Evolutionary conservation across 2,888 invertebrate species (phyloP), one percentile per base, ranked within the genome.

Genomic region (Terebella lapidaria): DNA sequence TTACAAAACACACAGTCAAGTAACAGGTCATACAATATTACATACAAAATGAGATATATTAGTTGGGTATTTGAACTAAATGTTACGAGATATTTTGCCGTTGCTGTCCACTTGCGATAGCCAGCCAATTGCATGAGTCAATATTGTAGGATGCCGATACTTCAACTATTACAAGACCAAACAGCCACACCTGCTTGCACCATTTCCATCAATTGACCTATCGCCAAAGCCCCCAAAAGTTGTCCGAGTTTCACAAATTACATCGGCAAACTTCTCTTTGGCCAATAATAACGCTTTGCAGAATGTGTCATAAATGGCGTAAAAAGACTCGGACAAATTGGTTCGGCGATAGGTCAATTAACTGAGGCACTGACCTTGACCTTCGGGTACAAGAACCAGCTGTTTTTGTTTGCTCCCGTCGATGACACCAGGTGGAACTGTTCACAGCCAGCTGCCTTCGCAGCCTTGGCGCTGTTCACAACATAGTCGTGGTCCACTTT

Each of bases 401-500:
- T 79, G 60, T 82, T 78, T 56, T 79, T 80, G 63, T 84, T 78
- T 2, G 84, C 82, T n/a, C 81, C 83, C 28, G 71, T 71, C 1
- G 83, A 77, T 0, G 83, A 81, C 20, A 84, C 78, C 15, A 84
- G 64, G 56, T 79, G 74, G 66, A 84, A 82, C 60, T 84, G 82
- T 60, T 78, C 74, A 62, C 80, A 79, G 2, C 82, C 82, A 22
- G 71, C 72, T 28, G 72, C 72, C 66, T 82, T 81, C 1, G 84
- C 83, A 15, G 82, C 51, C 58, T 81, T 77, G 2, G 84, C 84
- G 2, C 81, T 64, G 27, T 77, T 74, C 53, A 83, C 67, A 4
- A 84, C 81, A 70, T 84, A 84, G 67, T 84, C 84, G 71, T 83
- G 81, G 69, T 84, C 84, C 18, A 69, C 68, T 55, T 65, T 64